These are phyloP conservation scores for Anableps anableps DNA, from an alignment of 2,797 vertebrate species.

Conservation along the genomic window DNA sequence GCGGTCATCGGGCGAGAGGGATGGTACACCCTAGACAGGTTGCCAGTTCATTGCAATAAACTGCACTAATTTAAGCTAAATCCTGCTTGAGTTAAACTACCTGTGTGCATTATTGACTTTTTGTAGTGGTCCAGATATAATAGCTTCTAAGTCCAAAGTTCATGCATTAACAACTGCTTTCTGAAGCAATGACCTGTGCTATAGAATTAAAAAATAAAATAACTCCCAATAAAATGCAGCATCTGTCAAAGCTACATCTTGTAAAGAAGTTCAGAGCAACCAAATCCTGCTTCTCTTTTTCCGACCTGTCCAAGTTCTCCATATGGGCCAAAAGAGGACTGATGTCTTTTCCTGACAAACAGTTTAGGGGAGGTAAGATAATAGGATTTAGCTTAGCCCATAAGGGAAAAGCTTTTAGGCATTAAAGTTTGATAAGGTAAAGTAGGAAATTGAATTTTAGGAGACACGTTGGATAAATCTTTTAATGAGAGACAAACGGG, in stretches of 20 bases:
- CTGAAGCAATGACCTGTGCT: constrained; percentile 18
- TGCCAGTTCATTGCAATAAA: background rate
- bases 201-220: constrained; percentile 17
- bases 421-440: background rate
- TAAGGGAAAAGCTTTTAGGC: background rate
- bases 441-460: constrained; percentile 2
- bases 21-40: too few species aligned
- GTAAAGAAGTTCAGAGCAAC: constrained; percentile 42
- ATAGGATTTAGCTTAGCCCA: constrained; percentile 15
- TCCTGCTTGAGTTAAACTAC: constrained; percentile 23
- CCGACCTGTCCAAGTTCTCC: constrained; percentile 37
- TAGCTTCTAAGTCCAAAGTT: background rate
- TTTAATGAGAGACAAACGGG: constrained; percentile 18
- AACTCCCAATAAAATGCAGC: constrained; percentile 27
- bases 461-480: constrained; percentile 32
- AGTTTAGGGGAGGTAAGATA: constrained; percentile 4
- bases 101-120: constrained; percentile 19
- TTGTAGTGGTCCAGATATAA: constrained; percentile 11
- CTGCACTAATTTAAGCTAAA: constrained; percentile 7
- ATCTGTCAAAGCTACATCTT: constrained; percentile 41
- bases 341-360: constrained; percentile 53
- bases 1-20: too few species aligned
- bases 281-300: constrained; percentile 46
- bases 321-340: constrained; percentile 19
- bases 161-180: constrained; percentile 3